A percentile compares a stretch with the other conserved stretches of the same genome.
phyloP scores from a whole-genome alignment of 2,113 vertebrate species.

The Ranitomeya imitator region DNA sequence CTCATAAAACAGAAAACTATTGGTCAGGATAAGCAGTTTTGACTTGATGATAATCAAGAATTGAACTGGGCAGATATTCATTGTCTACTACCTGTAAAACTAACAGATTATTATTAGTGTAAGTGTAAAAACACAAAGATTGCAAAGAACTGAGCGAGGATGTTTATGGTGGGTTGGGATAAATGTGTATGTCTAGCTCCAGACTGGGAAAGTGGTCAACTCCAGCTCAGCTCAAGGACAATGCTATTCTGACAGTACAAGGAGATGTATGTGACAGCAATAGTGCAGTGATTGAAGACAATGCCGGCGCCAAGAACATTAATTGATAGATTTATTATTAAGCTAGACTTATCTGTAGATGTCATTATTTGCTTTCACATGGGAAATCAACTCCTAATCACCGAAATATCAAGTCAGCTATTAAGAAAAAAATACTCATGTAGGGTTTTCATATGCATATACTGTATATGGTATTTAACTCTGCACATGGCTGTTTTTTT shows the following conservation, averaged over 20 bases:
- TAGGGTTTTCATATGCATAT: not conserved
- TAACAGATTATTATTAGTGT: no score
- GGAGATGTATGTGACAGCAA: not conserved
- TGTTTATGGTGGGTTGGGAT: no score
- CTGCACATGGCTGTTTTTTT: no score
- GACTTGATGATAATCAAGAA: no score
- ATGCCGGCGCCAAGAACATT: not conserved
- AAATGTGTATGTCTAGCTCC: no score
- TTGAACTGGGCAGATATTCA: no score
- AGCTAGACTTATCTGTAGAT: not conserved
- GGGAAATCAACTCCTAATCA: not conserved
- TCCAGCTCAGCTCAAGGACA: not conserved
- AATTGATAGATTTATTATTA: not conserved
- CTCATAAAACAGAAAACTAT: not conserved
- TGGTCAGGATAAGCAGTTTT: not conserved
- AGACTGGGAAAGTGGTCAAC: not conserved
- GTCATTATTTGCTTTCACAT: not conserved
- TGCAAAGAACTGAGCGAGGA: no score
- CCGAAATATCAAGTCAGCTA: not conserved
- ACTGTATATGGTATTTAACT: no score
- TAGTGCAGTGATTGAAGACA: not conserved
- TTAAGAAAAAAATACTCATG: not conserved
- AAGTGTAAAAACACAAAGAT: no score
- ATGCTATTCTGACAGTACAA: not conserved
- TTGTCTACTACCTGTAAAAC: no score